Base-by-base conservation (phyloP, 1,140 invertebrate species). In the Theocolax elegans region DNA sequence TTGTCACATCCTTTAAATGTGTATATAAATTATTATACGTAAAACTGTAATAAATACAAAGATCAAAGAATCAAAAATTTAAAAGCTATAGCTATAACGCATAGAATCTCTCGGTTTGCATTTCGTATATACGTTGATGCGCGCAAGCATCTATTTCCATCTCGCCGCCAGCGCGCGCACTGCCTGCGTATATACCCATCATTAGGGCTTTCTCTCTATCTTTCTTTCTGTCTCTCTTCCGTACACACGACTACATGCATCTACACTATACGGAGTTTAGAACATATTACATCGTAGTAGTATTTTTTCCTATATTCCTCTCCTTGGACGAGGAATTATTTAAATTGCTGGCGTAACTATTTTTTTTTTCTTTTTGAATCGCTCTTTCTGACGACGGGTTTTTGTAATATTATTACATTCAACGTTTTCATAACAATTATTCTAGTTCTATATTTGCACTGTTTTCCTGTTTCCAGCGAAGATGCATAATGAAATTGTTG, bases 81-180 rank as follows among this genome's bases (percentile, higher is more conserved):
- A n/a, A n/a, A 35, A 35, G 31, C 10, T 46, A 46, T 46, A 6
- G 3, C 42, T 46, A 15, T 46, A 15, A 35, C 4, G 31, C 31
- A 35, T 35, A 35, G 10, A 35, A 35, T 35, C 10, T 35, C 4
- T 35, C 31, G 31, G 31, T 10, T 35, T 35, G 31, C 31, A 35
- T 35, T 35, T 35, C 10, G 31, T 25, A 51, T 29, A 38, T n/a
- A 51, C 60, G 62, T n/a, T n/a, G n/a, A n/a, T n/a, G n/a, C n/a
- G n/a, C n/a, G n/a, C n/a, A n/a, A n/a, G n/a, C n/a, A n/a, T 64
- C 60, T 64, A 64, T 64, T 64, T 64, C 46, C 31, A 64, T 40
- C 60, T n/a, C 31, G n/a, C 15, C 13, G n/a, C 15, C 13, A 25
- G n/a, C 10, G 31, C 31, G 10, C 31, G 31, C 4, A 35, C 4